Evolutionary conservation across 2,113 vertebrate species (phyloP).

Genomic region (Colaptes auratus): DNA sequence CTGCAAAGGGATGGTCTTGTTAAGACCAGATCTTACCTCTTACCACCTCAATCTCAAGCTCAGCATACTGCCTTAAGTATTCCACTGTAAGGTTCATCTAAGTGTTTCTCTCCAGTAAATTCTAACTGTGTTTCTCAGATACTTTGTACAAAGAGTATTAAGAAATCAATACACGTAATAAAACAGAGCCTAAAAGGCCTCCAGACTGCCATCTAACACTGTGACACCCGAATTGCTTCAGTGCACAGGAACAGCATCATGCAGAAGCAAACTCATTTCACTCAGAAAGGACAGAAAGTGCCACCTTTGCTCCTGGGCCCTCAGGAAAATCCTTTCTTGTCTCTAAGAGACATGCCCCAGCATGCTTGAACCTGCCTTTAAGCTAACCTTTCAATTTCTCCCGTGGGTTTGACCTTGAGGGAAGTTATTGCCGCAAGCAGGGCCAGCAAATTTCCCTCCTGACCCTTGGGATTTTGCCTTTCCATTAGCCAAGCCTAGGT

Average conservation of each 20-base stretch:
- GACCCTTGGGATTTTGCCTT: neutral
- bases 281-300: neutral
- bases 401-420: neutral
- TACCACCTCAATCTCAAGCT: neutral
- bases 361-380: neutral
- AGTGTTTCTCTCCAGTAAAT: neutral
- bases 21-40: neutral
- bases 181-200: neutral
- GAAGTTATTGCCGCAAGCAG: neutral
- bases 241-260: neutral
- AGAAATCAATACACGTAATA: neutral
- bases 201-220: neutral
- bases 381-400: neutral
- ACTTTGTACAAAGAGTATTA: neutral
- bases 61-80: neutral
- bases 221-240: neutral
- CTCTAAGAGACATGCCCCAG: neutral
- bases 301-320: neutral
- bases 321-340: neutral
- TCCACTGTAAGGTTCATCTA: neutral
- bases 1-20: neutral
- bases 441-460: neutral
- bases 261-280: neutral
- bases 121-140: neutral
- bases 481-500: neutral